A percentile compares a stretch with the other conserved stretches of the same genome.
Evolutionary conservation across 2,113 vertebrate species (phyloP).

Genomic region (Ivindomyrus marchei): DNA sequence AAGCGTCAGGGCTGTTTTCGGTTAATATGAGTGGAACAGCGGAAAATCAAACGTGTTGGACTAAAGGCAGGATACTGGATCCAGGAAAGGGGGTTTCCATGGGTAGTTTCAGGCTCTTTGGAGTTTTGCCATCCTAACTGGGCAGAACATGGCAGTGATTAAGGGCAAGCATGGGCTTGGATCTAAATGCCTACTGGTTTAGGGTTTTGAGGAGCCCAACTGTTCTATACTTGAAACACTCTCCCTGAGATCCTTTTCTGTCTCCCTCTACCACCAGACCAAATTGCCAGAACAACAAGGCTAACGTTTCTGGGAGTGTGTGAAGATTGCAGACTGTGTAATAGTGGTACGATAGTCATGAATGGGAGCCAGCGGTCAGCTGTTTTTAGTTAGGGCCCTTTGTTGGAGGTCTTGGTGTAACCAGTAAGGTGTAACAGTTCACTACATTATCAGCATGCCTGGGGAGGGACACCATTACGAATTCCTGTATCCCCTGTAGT

Average conservation of each 20-base stretch:
- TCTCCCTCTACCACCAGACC: background rate
- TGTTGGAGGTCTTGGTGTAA: background rate
- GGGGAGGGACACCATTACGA: slow-evolving; percentile 24
- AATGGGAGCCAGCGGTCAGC: background rate
- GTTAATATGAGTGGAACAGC: background rate
- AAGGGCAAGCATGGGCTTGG: background rate
- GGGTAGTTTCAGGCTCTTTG: background rate
- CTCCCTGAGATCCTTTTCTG: background rate
- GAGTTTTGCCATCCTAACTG: background rate
- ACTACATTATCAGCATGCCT: slow-evolving; percentile 24
- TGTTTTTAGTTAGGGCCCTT: background rate
- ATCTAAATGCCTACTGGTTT: background rate
- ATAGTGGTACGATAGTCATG: background rate
- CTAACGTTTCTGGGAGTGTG: background rate
- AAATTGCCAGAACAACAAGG: background rate
- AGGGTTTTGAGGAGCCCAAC: background rate
- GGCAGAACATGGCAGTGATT: background rate
- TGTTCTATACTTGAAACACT: background rate
- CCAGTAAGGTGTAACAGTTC: slow-evolving; percentile 35
- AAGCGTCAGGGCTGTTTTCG: background rate
- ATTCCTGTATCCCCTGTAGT: slow-evolving; percentile 41
- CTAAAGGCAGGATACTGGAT: background rate
- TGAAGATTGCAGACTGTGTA: background rate
- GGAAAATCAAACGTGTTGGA: background rate
- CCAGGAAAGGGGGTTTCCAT: background rate